Percentiles rank a stretch among this genome's conserved stretches.
Evolutionary conservation across 2,113 vertebrate genomes (phyloP).

Genomic region (Pelmatolapia mariae): DNA sequence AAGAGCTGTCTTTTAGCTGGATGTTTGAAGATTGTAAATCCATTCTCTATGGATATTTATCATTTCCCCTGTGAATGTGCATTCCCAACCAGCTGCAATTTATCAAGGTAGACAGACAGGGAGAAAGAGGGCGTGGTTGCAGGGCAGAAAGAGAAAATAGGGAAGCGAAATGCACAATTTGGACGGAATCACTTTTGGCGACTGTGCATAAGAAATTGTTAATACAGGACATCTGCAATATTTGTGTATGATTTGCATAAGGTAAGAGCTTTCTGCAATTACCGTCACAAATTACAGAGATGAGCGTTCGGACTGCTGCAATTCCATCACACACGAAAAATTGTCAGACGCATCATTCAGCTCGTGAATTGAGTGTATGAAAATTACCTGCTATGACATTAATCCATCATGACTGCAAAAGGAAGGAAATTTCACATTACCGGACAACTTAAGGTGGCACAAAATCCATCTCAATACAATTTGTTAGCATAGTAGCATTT

Average conservation of each 20-base stretch:
- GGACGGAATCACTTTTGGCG: not conserved
- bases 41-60: slow-evolving; percentile 51
- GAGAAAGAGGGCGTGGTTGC: slow-evolving; percentile 1
- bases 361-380: slow-evolving; percentile 6
- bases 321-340: not conserved
- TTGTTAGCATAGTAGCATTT: not conserved
- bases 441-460: not conserved
- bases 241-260: slow-evolving; percentile 21
- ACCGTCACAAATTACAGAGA: slow-evolving; percentile 19
- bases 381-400: not conserved
- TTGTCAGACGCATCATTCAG: not conserved
- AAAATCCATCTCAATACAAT: not conserved
- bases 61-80: slow-evolving; percentile 40
- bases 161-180: not conserved
- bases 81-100: slow-evolving; percentile 34
- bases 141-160: not conserved
- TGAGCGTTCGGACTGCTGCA: not conserved
- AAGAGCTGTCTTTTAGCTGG: slow-evolving; percentile 30
- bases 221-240: slow-evolving; percentile 19
- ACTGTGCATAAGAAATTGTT: slow-evolving; percentile 1
- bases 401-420: not conserved
- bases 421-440: not conserved
- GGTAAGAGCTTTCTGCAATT: slow-evolving; percentile 32
- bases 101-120: slow-evolving; percentile 42
- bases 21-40: slow-evolving; percentile 56